These are phyloP conservation scores for Pristionchus entomophagus DNA, from an alignment of 2,888 invertebrate species.

Conservation along the genomic window DNA sequence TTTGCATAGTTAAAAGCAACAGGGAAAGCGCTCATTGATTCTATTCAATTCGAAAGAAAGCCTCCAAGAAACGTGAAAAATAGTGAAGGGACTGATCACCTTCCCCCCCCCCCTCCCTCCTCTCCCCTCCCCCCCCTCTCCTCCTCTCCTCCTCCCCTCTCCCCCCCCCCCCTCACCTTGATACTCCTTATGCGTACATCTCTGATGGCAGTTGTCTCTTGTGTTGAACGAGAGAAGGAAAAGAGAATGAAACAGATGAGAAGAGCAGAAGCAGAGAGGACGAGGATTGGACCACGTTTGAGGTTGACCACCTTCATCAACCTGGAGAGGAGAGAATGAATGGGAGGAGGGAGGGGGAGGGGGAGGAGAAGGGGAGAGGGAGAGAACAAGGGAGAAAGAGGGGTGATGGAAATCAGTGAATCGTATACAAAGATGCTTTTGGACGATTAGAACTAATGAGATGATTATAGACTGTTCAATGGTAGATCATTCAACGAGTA, in stretches of 20 bases:
- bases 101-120: no score
- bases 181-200: conserved; percentile 6
- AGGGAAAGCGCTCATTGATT: no score
- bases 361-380: not conserved
- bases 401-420: conserved; percentile 15
- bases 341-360: conserved; percentile 47
- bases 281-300: not conserved
- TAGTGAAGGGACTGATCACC: no score
- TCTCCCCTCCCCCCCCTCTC: no score
- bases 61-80: no score
- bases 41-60: no score
- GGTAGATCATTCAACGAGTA: no score
- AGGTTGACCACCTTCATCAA: conserved; percentile 36
- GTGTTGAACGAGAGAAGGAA: not conserved
- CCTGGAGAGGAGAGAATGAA: not conserved
- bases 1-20: no score
- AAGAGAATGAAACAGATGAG: conserved; percentile 40
- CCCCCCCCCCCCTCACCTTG: conserved; percentile 22
- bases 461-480: no score
- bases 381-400: conserved; percentile 42
- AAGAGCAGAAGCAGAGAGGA: not conserved
- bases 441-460: no score
- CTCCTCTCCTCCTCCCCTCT: no score
- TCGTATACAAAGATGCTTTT: no score
- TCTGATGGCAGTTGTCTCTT: not conserved